These are phyloP conservation scores for Vollenhovia emeryi DNA, from an alignment of 1,140 invertebrate species.

Conservation along the genomic window DNA sequence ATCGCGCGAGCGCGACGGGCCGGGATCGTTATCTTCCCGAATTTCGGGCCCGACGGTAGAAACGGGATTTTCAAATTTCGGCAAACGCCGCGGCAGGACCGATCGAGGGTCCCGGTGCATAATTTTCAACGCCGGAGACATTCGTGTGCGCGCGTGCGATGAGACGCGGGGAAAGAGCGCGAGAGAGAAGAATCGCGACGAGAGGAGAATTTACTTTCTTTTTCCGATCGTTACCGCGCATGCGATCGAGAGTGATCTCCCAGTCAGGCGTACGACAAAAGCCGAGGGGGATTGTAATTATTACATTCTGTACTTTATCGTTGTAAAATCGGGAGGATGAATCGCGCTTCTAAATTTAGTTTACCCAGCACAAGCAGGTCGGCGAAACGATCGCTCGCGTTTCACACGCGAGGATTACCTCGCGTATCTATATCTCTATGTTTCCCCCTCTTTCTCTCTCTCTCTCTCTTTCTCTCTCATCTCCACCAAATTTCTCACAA, in stretches of 20 bases:
- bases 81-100: no score
- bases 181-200: background rate
- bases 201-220: background rate
- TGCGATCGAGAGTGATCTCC: background rate
- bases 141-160: background rate
- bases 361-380: slow-evolving; percentile 35
- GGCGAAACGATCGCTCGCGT: slow-evolving; percentile 50
- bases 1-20: background rate
- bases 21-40: background rate
- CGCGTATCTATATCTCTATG: background rate
- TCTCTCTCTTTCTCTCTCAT: slow-evolving; percentile 26
- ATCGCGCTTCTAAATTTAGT: slow-evolving; percentile 35
- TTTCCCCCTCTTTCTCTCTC: slow-evolving; percentile 28
- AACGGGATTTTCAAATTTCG: slow-evolving; percentile 21
- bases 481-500: slow-evolving; percentile 70
- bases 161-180: no score
- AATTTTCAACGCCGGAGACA: background rate
- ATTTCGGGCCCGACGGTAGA: background rate
- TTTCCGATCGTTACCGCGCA: no score
- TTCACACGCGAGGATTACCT: slow-evolving; percentile 50
- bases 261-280: background rate
- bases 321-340: slow-evolving; percentile 21
- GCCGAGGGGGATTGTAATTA: background rate
- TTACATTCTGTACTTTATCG: background rate
- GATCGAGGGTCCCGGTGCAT: no score